These are phyloP conservation scores for Melanaphis sacchari DNA, from an alignment of 1,140 invertebrate species.

Conservation along the genomic window DNA sequence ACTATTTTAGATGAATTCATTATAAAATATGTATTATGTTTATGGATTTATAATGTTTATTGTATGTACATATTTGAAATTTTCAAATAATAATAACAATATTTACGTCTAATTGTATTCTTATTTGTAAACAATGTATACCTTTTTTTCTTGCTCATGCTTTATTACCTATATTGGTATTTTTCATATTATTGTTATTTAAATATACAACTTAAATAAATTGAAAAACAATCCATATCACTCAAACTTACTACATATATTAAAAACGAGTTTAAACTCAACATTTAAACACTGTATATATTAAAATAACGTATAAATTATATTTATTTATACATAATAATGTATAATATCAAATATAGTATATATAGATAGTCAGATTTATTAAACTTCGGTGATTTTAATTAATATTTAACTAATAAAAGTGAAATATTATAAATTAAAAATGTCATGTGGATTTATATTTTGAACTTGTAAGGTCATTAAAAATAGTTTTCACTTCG, in stretches of 20 bases:
- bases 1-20: not conserved
- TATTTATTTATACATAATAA: not conserved
- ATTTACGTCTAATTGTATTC: not conserved
- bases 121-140: not conserved
- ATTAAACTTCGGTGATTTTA: not conserved
- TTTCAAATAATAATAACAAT: not conserved
- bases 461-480: not conserved
- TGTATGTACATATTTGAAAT: not conserved
- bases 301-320: not conserved
- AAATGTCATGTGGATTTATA: constrained; percentile 6
- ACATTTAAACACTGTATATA: not conserved
- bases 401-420: constrained; percentile 21
- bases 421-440: not conserved
- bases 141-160: not conserved
- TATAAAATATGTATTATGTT: not conserved
- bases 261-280: not conserved
- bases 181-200: not conserved
- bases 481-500: constrained; percentile 31
- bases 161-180: not conserved
- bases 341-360: not conserved
- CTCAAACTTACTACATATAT: not conserved
- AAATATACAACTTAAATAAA: not conserved
- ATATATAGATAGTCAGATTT: not conserved
- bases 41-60: not conserved
- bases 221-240: not conserved